Base-by-base conservation (phyloP, 2,888 invertebrate genomes). In the Malacosoma neustria region DNA sequence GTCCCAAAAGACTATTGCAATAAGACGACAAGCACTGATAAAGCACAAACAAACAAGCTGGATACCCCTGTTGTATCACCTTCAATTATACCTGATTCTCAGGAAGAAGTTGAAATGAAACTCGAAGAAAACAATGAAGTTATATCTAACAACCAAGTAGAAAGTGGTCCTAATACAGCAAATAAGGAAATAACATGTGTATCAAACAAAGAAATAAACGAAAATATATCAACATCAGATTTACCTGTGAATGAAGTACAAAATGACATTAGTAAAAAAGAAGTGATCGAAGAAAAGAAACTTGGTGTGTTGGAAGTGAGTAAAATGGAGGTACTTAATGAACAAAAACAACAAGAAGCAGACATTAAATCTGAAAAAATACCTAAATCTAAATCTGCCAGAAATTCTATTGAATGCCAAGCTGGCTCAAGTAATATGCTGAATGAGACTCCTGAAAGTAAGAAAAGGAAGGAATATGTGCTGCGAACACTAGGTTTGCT, bases 401-500 rank as follows among this genome's bases (percentile, higher is more conserved):
- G 77, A 7, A 69, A 62, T 37, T 75, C 75, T 0, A 60, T 64
- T 1, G 56, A 57, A 36, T 36, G 22, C 40, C 61, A 62, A 33
- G 62, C 82, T 0, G 84, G 84, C 1, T 80, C 85, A 0, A 84
- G 84, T 47, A 74, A 63, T 40, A 54, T 59, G 1, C 46, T 85
- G 2, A 60, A 58, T 14, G 87, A 90, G 48, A 88, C 90, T 0
- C 90, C 91, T 0, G 91, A 91, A 46, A 88, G 89, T 41, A 88
- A 90, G 39, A 89, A 88, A 33, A 86, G 89, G 31, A 94, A 95
- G 57, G 93, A 93, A 52, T 90, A 89, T 34, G 91, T 94, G 32
- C 67, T 95, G 2, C 87, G 92, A 54, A 90, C 92, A 4, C 73
- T 95, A 22, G 95, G 95, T 0, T 64, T 95, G 33, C 86, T 93